phyloP scores from a whole-genome alignment of 2,888 invertebrate genomes.

The Lordiphosa fenestrarum region DNA sequence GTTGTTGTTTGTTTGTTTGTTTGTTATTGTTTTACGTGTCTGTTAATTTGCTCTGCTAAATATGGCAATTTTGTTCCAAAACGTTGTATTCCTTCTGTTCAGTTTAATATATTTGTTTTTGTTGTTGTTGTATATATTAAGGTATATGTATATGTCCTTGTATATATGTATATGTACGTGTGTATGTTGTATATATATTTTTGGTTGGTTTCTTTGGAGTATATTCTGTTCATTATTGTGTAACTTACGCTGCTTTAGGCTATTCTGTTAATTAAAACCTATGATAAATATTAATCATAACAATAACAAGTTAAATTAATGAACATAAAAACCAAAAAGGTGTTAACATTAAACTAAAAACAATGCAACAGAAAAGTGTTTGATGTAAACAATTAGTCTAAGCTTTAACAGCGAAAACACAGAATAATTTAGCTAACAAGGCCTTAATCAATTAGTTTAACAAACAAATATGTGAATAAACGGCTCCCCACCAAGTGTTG shows the following conservation, averaged over 20 bases:
- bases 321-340: conserved; percentile 54
- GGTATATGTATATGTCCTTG: conserved; percentile 55
- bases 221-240: conserved; percentile 73
- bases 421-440: conserved; percentile 68
- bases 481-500: not conserved
- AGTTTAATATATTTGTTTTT: conserved; percentile 44
- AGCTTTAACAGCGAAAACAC: conserved; percentile 58
- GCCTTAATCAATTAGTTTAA: conserved; percentile 64
- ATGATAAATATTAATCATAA: conserved; percentile 69
- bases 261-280: conserved; percentile 41
- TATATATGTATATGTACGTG: conserved; percentile 52
- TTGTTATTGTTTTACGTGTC: conserved; percentile 45
- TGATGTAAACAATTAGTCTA: conserved; percentile 43
- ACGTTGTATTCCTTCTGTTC: conserved; percentile 47
- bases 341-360: conserved; percentile 58
- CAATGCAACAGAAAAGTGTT: conserved; percentile 56
- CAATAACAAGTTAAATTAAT: conserved; percentile 65
- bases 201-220: conserved; percentile 81
- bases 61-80: conserved; percentile 74
- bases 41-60: conserved; percentile 34
- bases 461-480: conserved; percentile 45
- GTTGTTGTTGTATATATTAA: conserved; percentile 46
- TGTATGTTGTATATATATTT: conserved; percentile 71
- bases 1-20: conserved; percentile 7
- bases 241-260: conserved; percentile 61